These are phyloP conservation scores for Neodiprion virginianus DNA, from an alignment of 1,140 invertebrate species.

Conservation along the genomic window DNA sequence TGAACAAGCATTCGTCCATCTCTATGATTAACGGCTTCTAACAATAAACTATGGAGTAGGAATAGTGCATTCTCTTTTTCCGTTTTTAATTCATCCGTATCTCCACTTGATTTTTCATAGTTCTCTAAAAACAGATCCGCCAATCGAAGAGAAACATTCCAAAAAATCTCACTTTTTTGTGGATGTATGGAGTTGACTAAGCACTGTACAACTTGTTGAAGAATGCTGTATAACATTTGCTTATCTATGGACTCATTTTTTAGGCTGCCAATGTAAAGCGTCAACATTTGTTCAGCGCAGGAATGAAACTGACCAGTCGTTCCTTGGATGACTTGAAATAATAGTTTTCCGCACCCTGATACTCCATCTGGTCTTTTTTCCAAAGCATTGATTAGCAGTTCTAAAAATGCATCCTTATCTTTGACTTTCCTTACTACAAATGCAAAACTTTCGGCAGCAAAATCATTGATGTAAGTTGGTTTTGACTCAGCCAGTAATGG, in stretches of 20 bases:
- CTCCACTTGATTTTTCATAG: slow-evolving; percentile 14
- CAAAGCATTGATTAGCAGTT: slow-evolving; percentile 73
- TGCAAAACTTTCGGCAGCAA: slow-evolving; percentile 94
- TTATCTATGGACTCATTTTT: slow-evolving; percentile 62
- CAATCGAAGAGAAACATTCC: slow-evolving; percentile 56
- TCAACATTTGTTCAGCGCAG: slow-evolving; percentile 71
- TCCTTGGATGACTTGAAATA: slow-evolving; percentile 87
- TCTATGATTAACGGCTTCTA: slow-evolving; percentile 67
- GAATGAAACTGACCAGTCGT: slow-evolving; percentile 83
- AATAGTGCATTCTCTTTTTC: slow-evolving; percentile 47
- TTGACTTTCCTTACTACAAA: slow-evolving; percentile 89
- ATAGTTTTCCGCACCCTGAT: slow-evolving; percentile 78
- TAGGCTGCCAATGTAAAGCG: slow-evolving; percentile 68
- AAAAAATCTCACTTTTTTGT: slow-evolving; percentile 69
- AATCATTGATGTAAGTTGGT: slow-evolving; percentile 85
- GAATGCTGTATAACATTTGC: slow-evolving; percentile 67
- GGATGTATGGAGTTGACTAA: slow-evolving; percentile 65
- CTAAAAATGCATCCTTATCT: slow-evolving; percentile 78
- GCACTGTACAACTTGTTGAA: slow-evolving; percentile 67
- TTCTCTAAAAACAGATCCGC: slow-evolving; percentile 40
- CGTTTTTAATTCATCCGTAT: not conserved
- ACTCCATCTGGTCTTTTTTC: slow-evolving; percentile 70
- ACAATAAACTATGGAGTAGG: slow-evolving; percentile 65
- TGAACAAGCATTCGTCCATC: slow-evolving; percentile 70
- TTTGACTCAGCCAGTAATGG: slow-evolving; percentile 75